These are phyloP conservation scores for Amyelois transitella DNA, from an alignment of 1,140 invertebrate species.

Conservation along the genomic window DNA sequence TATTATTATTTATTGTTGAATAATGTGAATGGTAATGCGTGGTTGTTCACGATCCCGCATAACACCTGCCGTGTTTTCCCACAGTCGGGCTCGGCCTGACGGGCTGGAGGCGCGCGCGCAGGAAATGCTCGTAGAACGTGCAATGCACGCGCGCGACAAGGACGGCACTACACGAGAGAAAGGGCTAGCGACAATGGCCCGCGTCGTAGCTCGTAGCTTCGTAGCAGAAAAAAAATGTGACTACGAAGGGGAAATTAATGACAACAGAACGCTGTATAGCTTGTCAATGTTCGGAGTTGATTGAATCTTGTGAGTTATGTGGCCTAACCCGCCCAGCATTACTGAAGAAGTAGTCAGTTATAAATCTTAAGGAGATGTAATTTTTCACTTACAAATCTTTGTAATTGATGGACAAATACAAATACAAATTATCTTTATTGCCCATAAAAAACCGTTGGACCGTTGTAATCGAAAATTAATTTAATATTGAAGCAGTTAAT, in stretches of 20 bases:
- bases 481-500: too few relatives aligned
- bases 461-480: too few relatives aligned
- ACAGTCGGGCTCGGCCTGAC: constrained; percentile 52
- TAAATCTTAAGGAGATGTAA: constrained; percentile 3
- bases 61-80: constrained; percentile 73
- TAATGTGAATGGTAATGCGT: constrained; percentile 73
- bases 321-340: not conserved
- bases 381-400: constrained; percentile 7
- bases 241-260: constrained; percentile 22
- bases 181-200: constrained; percentile 24
- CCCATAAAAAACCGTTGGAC: too few relatives aligned
- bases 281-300: constrained; percentile 23
- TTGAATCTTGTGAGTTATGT: constrained; percentile 21
- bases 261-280: constrained; percentile 11
- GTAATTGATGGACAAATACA: constrained; percentile 1
- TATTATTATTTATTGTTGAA: constrained; percentile 74
- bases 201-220: constrained; percentile 47
- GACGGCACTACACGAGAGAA: constrained; percentile 21
- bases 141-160: constrained; percentile 46
- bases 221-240: constrained; percentile 34
- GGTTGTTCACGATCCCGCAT: constrained; percentile 72
- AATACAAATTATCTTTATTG: too few relatives aligned
- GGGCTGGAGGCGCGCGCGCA: constrained; percentile 52
- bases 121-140: constrained; percentile 59
- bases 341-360: not conserved